These are phyloP conservation scores for Ligdia adustata DNA, from an alignment of 2,888 invertebrate species.

Conservation along the genomic window DNA sequence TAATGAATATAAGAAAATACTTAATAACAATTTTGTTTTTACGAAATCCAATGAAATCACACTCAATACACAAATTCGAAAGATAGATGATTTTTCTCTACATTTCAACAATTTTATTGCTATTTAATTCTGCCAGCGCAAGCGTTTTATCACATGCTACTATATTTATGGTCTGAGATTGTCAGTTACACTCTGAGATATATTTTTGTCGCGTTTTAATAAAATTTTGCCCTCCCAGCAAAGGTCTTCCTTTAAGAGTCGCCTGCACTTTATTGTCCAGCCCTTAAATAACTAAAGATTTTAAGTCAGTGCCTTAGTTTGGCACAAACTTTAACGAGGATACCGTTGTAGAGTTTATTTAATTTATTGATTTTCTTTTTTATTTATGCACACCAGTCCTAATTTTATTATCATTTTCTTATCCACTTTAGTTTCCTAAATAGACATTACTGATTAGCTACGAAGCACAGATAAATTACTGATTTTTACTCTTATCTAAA, in stretches of 20 bases:
- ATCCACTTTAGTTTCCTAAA: too few relatives aligned
- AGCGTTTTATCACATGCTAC: slow-evolving; percentile 36
- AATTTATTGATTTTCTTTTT: too few relatives aligned
- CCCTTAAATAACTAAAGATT: slow-evolving; percentile 29
- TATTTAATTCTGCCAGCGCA: slow-evolving; percentile 28
- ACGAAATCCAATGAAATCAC: too few relatives aligned
- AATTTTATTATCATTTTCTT: too few relatives aligned
- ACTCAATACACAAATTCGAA: too few relatives aligned
- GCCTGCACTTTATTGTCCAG: slow-evolving; percentile 60
- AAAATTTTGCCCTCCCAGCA: slow-evolving; percentile 52
- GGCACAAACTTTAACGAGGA: background rate
- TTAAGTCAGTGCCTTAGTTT: background rate
- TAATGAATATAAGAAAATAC: background rate
- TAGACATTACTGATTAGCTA: too few relatives aligned
- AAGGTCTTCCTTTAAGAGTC: slow-evolving; percentile 46
- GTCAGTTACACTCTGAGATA: slow-evolving; percentile 46
- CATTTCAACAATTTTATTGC: slow-evolving; percentile 23
- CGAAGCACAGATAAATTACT: too few relatives aligned
- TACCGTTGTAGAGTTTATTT: too few relatives aligned
- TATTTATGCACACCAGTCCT: too few relatives aligned
- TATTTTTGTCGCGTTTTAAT: slow-evolving; percentile 61
- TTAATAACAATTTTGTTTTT: background rate
- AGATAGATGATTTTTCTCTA: too few relatives aligned
- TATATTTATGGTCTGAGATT: slow-evolving; percentile 41
- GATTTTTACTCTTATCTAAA: too few relatives aligned